Base-by-base conservation (phyloP, 2,888 invertebrate species). In the Epistrophella euchroma region DNA sequence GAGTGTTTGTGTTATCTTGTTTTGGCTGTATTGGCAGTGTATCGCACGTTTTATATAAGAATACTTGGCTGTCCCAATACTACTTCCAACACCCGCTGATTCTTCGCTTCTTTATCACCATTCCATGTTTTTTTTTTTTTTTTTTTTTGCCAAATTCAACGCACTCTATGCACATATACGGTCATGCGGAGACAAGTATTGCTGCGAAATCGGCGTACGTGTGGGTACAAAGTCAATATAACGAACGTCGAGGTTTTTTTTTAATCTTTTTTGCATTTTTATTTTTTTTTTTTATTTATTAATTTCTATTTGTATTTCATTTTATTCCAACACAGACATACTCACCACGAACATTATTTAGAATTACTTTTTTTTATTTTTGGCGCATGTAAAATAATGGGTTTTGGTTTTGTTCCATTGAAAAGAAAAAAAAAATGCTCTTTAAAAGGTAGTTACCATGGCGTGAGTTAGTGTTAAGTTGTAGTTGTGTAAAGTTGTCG, bases 91-190 rank as follows among this genome's bases (percentile, higher is more conserved):
- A 43, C 55, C 77, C 40, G 45, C 45, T 55, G n/a, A n/a, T n/a
- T 71, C 45, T 72, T 32, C 28, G 32, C 19, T 60, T 43, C 28
- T 71, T 22, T 60, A 28, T 52, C 25, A 9, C 25, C 52, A 25
- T 22, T 22, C 15, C 11, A 35, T 66, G 25, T 17, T 58, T 80
- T 64, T 56, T 66, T 22, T 60, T 64, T 17, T 58, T 80, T 64
- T 56, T 66, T 22, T 60, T 64, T 68, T 68, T 68, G 60, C 60
- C 58, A 74, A 77, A 77, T 73, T 60, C 66, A 60, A 78, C 77
- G 87, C 78, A 82, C 74, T 78, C 60, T 64, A 82, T 87, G 82
- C 75, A 87, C 82, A 74, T 82, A 87, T 77, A 81, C 81, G 85
- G 85, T 85, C 81, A 85, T 85, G 68, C 52, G 75, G 50, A 40